Conservation (phyloP, 2,113 vertebrate genomes). For the Silurus meridionalis region DNA sequence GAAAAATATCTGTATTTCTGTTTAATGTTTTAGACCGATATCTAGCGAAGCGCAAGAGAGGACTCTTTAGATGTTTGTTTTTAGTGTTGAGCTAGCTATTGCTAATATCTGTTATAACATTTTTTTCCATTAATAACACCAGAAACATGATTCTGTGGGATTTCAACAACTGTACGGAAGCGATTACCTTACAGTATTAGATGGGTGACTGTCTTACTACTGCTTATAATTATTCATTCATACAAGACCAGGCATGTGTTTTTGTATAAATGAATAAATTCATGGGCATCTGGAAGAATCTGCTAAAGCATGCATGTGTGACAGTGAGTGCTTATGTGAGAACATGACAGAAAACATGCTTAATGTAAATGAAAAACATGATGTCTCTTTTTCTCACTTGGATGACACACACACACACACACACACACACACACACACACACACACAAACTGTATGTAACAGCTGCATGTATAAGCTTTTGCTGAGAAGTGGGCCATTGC, state of each 20-base stretch:
- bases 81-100: no score
- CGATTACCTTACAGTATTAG: slow-evolving; percentile 12
- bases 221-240: slow-evolving; percentile 64
- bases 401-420: background rate
- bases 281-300: slow-evolving; percentile 44
- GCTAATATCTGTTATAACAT: background rate
- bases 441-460: background rate
- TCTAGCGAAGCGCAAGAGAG: background rate
- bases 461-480: slow-evolving; percentile 38
- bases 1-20: background rate
- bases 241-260: slow-evolving; percentile 61
- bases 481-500: slow-evolving; percentile 46
- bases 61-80: background rate
- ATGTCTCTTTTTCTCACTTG: background rate
- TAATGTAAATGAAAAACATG: slow-evolving; percentile 41
- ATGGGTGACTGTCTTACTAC: slow-evolving; percentile 2
- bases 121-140: background rate
- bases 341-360: slow-evolving; percentile 35
- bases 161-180: slow-evolving; percentile 1
- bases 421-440: background rate
- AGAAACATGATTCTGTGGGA: background rate
- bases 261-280: slow-evolving; percentile 54
- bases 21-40: background rate
- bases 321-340: slow-evolving; percentile 29
- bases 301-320: slow-evolving; percentile 34